phyloP scores from a whole-genome alignment of 2,888 invertebrate genomes.

The Macropis europaea region DNA sequence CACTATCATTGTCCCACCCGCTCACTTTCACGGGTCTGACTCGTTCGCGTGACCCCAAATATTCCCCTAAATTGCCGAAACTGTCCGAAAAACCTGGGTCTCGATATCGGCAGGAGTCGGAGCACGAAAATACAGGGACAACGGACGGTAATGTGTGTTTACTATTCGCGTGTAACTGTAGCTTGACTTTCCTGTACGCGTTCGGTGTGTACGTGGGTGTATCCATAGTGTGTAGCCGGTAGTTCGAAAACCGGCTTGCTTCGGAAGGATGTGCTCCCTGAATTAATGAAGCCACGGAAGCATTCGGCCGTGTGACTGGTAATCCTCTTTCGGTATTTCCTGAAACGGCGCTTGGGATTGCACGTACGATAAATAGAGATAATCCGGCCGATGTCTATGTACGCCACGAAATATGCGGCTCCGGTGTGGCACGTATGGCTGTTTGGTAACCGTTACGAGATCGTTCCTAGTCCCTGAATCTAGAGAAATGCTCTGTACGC shows the following conservation, averaged over 20 bases:
- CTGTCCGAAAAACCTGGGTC: neutral
- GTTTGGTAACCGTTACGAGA: slow-evolving; percentile 13
- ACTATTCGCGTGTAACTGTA: slow-evolving; percentile 1
- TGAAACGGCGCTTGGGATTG: slow-evolving; percentile 50
- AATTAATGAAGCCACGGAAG: slow-evolving; percentile 64
- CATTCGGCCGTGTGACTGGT: slow-evolving; percentile 56
- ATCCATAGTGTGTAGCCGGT: slow-evolving; percentile 3
- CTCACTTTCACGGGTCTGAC: neutral
- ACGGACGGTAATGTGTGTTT: slow-evolving; percentile 21
- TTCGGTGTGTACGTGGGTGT: neutral
- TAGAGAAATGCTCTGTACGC: too few species aligned
- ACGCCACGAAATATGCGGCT: slow-evolving; percentile 37
- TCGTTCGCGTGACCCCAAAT: neutral
- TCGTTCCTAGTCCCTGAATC: slow-evolving; percentile 5
- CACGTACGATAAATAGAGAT: slow-evolving; percentile 68
- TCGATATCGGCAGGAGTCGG: neutral
- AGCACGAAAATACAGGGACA: neutral
- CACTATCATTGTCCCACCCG: neutral
- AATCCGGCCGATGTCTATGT: slow-evolving; percentile 56
- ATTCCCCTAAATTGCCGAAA: too few species aligned
- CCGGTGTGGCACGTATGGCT: slow-evolving; percentile 3
- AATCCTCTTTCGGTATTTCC: slow-evolving; percentile 63
- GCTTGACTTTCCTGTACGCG: neutral
- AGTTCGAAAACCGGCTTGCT: slow-evolving; percentile 24
- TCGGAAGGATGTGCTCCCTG: slow-evolving; percentile 53